phyloP scores from a whole-genome alignment of 35 echinoderm and acorn worm genomes.

The Hemicentrotus pulcherrimus region DNA sequence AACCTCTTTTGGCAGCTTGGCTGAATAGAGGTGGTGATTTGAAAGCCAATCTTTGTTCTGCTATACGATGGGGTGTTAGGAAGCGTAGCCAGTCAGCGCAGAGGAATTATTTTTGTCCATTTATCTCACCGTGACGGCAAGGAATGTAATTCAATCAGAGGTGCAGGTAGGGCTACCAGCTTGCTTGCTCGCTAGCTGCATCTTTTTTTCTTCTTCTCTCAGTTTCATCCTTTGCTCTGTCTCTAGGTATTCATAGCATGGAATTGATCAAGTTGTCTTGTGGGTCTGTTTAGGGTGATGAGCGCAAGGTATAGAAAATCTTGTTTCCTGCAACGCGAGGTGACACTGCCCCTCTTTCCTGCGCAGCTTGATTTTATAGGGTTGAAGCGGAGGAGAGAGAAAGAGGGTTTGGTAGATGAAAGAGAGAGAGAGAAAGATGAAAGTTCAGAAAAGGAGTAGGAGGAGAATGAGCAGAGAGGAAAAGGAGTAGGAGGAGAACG shows the following conservation, averaged over 20 bases:
- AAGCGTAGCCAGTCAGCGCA: neutral
- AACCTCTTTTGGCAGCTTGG: neutral
- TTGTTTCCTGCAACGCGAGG: neutral
- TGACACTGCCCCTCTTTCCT: neutral
- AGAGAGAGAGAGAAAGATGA: neutral
- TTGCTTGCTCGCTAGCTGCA: neutral
- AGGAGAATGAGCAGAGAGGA: neutral
- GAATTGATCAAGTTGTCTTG: conserved; percentile 41
- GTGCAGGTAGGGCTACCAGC: conserved; percentile 27
- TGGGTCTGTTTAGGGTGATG: conserved; percentile 29
- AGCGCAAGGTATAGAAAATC: neutral
- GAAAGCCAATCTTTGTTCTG: neutral
- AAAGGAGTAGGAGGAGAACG: too few species aligned
- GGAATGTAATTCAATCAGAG: conserved; percentile 26
- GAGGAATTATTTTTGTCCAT: neutral
- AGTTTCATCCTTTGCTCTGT: neutral
- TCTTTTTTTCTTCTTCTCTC: neutral
- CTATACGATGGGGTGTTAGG: conserved; percentile 16
- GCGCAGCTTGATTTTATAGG: neutral
- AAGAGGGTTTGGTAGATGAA: neutral
- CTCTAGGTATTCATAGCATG: neutral
- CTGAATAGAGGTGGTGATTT: neutral
- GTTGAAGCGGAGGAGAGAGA: neutral
- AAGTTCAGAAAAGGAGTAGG: neutral
- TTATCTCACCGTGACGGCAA: conserved; percentile 15